These are phyloP conservation scores for Escarpia spicata DNA, from an alignment of 2,888 invertebrate species.

Conservation along the genomic window DNA sequence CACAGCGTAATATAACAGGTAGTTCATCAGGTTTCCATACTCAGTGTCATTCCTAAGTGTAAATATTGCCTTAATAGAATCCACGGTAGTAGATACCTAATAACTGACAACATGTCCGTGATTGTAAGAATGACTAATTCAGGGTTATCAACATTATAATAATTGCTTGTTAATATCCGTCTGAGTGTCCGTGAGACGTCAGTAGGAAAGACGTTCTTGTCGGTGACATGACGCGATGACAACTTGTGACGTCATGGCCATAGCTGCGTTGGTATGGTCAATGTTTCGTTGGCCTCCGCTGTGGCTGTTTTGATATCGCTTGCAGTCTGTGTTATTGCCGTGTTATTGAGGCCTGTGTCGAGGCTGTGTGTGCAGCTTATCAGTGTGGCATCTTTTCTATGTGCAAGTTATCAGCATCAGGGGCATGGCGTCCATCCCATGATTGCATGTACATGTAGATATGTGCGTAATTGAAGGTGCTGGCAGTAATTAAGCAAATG, in stretches of 20 bases:
- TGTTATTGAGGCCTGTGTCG: slow-evolving; percentile 9
- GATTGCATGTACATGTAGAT: too few species aligned
- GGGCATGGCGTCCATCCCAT: too few species aligned
- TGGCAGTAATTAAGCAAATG: too few species aligned
- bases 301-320: slow-evolving; percentile 8
- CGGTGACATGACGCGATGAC: background rate
- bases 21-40: too few species aligned
- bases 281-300: background rate
- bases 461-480: too few species aligned
- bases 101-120: background rate
- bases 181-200: background rate
- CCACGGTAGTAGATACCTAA: too few species aligned
- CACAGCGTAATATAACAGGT: too few species aligned
- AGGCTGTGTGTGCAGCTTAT: background rate
- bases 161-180: slow-evolving; percentile 5
- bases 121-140: slow-evolving; percentile 16
- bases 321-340: background rate
- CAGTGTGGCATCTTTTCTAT: background rate
- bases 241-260: background rate
- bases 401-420: background rate
- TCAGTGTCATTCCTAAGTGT: too few species aligned
- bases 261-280: background rate
- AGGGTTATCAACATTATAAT: background rate
- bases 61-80: too few species aligned
- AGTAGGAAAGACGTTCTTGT: background rate